Conservation (phyloP, 2,888 invertebrate species). For the Panzeria rudis region DNA sequence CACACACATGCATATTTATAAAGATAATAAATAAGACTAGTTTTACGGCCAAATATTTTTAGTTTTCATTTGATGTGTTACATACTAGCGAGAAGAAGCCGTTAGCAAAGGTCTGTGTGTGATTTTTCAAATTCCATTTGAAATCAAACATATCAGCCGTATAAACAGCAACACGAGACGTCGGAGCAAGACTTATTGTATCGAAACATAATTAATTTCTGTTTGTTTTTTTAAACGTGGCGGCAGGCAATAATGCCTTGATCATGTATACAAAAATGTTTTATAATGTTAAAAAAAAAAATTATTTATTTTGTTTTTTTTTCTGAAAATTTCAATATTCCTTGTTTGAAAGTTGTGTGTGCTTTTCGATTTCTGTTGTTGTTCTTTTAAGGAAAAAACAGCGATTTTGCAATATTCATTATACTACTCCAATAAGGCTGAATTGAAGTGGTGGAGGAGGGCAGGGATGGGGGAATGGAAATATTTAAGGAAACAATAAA, state of each 20-base stretch:
- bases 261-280: slow-evolving; percentile 66
- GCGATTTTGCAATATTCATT: slow-evolving; percentile 70
- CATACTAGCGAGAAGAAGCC: background rate
- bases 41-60: slow-evolving; percentile 10
- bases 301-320: slow-evolving; percentile 30
- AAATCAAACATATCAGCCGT: slow-evolving; percentile 45
- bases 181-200: slow-evolving; percentile 60
- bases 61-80: background rate
- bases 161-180: slow-evolving; percentile 42
- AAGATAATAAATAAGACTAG: slow-evolving; percentile 9
- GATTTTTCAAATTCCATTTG: slow-evolving; percentile 19
- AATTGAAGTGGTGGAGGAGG: background rate
- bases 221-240: slow-evolving; percentile 73
- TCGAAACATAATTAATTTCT: slow-evolving; percentile 75
- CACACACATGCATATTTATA: slow-evolving; percentile 26
- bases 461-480: background rate
- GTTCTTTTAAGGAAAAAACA: slow-evolving; percentile 24
- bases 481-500: slow-evolving; percentile 69
- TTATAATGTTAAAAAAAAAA: slow-evolving; percentile 37
- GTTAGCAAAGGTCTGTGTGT: slow-evolving; percentile 8
- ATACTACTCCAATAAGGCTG: slow-evolving; percentile 10
- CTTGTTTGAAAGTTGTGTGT: slow-evolving; percentile 34
- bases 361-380: slow-evolving; percentile 30
- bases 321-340: slow-evolving; percentile 28
- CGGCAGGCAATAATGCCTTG: slow-evolving; percentile 66